Base-by-base conservation (phyloP, 2,888 invertebrate genomes). In the Dolomedes plantarius region DNA sequence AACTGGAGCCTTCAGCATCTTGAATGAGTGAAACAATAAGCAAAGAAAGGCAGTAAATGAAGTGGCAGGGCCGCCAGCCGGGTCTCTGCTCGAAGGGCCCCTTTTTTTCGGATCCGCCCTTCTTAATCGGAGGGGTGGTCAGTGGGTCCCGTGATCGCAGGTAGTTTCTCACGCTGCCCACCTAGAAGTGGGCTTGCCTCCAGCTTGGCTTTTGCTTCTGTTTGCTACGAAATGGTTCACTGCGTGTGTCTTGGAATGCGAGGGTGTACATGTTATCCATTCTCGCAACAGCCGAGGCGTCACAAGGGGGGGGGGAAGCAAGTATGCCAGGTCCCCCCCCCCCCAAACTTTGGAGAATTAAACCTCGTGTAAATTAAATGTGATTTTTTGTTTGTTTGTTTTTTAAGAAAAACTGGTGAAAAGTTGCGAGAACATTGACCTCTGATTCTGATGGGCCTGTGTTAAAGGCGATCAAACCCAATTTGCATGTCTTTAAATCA, bases 121-220 rank as follows among this genome's bases (percentile, higher is more conserved):
- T 31, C 65, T 65, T 65, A 65, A 65, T 65, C 65, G 65, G 65
- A 65, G 65, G 65, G 65, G 65, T 65, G 65, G 65, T 65, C 65
- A 65, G 31, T 65, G 31, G 31, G 65, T 65, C 65, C 29, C 31
- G 62, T 62, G 62, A 62, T 27, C 28, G 6, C 28, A 13, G 19
- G 29, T 1, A 31, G 62, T 29, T 65, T 65, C 65, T 65, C 65
- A 65, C 65, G 65, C 65, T 65, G 65, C 31, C 65, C 31, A 65
- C 31, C 31, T 65, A n/a, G 29, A 65, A 31, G 65, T 29, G 6
- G 65, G 2, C 31, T 65, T 65, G 31, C 31, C 31, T 31, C 6
- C 65, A 7, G 56, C 1, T 23, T 19, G 2, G 3, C 23, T 56
- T 56, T 56, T 5, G 23, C 56, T 56, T 16, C 56, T 23, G 56